Evolutionary conservation across 2,797 vertebrate genomes (phyloP).

Genomic region (Ataeniobius toweri): DNA sequence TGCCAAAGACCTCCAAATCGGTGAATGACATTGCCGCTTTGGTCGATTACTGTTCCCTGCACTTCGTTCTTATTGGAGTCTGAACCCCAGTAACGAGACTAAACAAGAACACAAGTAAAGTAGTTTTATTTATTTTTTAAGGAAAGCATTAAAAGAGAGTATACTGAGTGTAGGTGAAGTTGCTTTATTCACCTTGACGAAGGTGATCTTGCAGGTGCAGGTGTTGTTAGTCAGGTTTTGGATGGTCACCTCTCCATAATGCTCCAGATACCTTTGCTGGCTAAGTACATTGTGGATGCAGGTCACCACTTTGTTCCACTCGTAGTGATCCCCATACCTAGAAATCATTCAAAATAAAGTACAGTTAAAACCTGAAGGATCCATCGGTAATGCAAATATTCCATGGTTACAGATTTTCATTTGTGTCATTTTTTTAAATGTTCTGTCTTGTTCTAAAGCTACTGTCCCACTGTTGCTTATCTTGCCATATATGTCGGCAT

Average conservation of each 20-base stretch:
- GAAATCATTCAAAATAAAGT: not conserved
- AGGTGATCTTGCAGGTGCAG: slow-evolving; percentile 93
- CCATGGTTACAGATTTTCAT: not conserved
- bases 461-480: not conserved
- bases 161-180: not conserved
- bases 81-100: slow-evolving; percentile 95
- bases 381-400: not conserved
- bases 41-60: slow-evolving; percentile 88
- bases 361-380: not conserved
- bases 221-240: slow-evolving; percentile 85
- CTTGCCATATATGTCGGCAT: not conserved
- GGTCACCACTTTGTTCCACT: slow-evolving; percentile 97
- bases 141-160: not conserved
- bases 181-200: slow-evolving; percentile 85
- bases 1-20: slow-evolving; percentile 93
- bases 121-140: not conserved
- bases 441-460: not conserved
- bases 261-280: slow-evolving; percentile 94
- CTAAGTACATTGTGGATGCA: slow-evolving; percentile 96
- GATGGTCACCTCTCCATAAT: slow-evolving; percentile 92
- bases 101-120: not conserved
- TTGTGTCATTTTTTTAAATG: not conserved
- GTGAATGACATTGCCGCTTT: slow-evolving; percentile 86
- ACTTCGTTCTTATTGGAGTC: slow-evolving; percentile 87
- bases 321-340: slow-evolving; percentile 93